These are phyloP conservation scores for Platygyra sinensis DNA, from an alignment of 64 coral and sea anemone species.

Conservation along the genomic window DNA sequence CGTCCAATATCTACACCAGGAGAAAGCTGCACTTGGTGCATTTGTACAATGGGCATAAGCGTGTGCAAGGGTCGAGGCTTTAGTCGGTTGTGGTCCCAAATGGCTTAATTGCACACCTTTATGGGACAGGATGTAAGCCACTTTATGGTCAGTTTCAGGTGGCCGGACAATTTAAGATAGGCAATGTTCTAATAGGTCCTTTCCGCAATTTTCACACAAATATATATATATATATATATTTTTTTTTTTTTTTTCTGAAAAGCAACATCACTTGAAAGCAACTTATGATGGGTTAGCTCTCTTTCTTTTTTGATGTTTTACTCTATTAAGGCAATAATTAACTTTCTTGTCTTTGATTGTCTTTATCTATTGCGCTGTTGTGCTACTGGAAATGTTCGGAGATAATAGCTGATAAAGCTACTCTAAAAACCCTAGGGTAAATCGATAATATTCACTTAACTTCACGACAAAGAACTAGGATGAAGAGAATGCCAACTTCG, in stretches of 20 bases:
- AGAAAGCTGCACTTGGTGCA: neutral
- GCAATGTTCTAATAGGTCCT: neutral
- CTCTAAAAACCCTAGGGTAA: too few species aligned
- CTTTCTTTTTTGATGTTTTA: neutral
- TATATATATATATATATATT: too few species aligned
- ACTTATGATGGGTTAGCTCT: neutral
- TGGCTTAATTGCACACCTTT: neutral
- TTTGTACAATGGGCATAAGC: slow-evolving; percentile 7
- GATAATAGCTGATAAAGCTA: too few species aligned
- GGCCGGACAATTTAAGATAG: neutral
- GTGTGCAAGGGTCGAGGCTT: neutral
- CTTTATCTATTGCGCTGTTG: too few species aligned
- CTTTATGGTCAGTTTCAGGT: neutral
- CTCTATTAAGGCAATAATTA: neutral
- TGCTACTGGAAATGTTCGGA: too few species aligned
- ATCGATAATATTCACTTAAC: too few species aligned
- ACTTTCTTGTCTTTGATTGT: too few species aligned
- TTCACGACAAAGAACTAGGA: neutral
- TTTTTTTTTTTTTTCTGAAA: neutral
- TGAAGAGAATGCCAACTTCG: neutral
- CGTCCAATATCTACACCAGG: neutral
- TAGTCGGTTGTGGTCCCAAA: neutral
- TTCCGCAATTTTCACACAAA: neutral
- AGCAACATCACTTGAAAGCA: neutral
- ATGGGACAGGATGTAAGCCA: neutral